Evolutionary conservation across 2,888 invertebrate species (phyloP), one percentile per base, ranked within the genome.

Genomic region (Venusia cambrica): DNA sequence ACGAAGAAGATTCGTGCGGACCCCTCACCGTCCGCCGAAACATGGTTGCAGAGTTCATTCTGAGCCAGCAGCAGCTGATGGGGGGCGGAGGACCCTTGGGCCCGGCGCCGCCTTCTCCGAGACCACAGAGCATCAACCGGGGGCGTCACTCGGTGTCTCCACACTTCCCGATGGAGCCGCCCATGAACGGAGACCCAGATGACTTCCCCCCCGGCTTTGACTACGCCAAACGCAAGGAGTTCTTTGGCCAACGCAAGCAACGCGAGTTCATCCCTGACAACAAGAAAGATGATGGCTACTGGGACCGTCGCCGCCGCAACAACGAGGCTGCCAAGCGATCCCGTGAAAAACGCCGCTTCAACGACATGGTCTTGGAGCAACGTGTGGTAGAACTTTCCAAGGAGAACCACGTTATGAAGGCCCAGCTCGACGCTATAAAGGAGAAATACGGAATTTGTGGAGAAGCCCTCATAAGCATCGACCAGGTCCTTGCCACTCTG

Each of bases 241-340:
- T 95, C 62, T 95, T 96, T 77, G 94, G 94, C 1, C 94, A 95
- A 62, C 91, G 97, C 59, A 98, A 98, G 70, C 97, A 97, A 68
- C 90, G 98, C 5, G 97, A 98, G 74, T 98, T 98, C 78, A 98
- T 97, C 46, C 98, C 98, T 0, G 98, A 98, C 72, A 95, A 92
- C 79, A 97, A 97, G 74, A 98, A 98, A 73, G 98, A 98, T 66
- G 97, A 97, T 61, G 96, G 95, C 64, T 98, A 98, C 79, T 98
- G 99, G 99, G 97, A 98, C 76, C 92, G 98, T 36, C 90, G 99
- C 36, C 90, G 98, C 45, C 91, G 98, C 39, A 98, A 99, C 83
- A 99, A 99, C 78, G 98, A 98, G 76, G 98, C 98, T 0, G 98
- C 98, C 36, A 97, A 98, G 72, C 89, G 97, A 21, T 97, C 97